phyloP scores from a whole-genome alignment of 2,888 invertebrate genomes.

The Thera obeliscata region DNA sequence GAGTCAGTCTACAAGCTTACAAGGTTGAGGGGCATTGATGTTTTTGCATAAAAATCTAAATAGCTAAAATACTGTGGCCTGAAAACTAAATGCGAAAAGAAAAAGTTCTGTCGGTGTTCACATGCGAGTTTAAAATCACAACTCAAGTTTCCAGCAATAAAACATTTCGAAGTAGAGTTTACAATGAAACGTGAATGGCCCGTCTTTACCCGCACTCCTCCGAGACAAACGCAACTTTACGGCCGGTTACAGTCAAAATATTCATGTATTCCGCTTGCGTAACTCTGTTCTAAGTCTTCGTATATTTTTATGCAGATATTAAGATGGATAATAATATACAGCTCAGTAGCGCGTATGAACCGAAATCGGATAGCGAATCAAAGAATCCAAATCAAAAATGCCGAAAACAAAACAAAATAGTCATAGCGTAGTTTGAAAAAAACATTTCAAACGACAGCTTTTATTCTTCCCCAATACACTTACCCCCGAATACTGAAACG shows the following conservation, averaged over 20 bases:
- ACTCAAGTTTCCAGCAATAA: conserved; percentile 30
- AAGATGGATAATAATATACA: conserved; percentile 2
- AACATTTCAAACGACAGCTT: too few species aligned
- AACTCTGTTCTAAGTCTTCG: conserved; percentile 43
- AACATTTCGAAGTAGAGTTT: conserved; percentile 36
- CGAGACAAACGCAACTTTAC: conserved; percentile 42
- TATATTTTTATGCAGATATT: conserved; percentile 42
- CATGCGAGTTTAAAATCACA: conserved; percentile 29
- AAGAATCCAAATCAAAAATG: neutral
- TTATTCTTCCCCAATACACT: too few species aligned
- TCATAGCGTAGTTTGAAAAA: too few species aligned
- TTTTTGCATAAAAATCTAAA: too few species aligned
- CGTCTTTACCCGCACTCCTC: conserved; percentile 38
- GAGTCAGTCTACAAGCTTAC: too few species aligned
- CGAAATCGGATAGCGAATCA: neutral
- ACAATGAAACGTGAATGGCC: conserved; percentile 39
- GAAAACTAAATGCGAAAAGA: neutral
- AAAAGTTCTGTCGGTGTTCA: conserved; percentile 7
- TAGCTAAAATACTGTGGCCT: too few species aligned
- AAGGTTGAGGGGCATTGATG: too few species aligned
- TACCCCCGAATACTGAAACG: too few species aligned
- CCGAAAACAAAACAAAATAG: too few species aligned
- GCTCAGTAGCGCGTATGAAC: neutral
- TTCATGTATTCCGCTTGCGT: conserved; percentile 56
- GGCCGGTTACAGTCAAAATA: conserved; percentile 46